Evolutionary conservation across 2,113 vertebrate genomes (phyloP), one percentile per base, ranked within the genome.

Genomic region (Eretmochelys imbricata): DNA sequence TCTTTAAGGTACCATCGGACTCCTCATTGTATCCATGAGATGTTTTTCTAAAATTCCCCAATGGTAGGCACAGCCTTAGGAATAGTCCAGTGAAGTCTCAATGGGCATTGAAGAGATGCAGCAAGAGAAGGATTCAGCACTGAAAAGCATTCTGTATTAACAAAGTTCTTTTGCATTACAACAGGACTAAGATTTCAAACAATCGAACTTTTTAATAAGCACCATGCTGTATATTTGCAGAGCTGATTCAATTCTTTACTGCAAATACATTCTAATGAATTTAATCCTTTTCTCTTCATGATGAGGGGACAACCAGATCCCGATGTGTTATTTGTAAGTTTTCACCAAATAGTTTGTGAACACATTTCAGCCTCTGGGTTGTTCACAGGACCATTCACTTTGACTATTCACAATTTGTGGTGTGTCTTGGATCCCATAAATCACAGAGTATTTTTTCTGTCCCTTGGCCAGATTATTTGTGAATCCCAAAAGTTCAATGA

Each of bases 21-120:
- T 49, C 49, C 10, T 49, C 10, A 10, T 49, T 49, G 49, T 49
- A 49, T 10, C 14, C 62, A 82, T 54, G 3, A 88, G 59, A 80
- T 38, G 80, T 87, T 80, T 72, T 57, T 27, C 78, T 22, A 19
- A 89, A 87, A 2, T 55, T 50, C 35, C 93, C 25, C 48, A 12
- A 19, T 54, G 24, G 19, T 35, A 72, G 69, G 10, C 80, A 90
- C 17, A 42, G 0, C 35, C 59, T 82, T 69, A 72, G 12, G 24
- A 93, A 10, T 5, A 93, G 17, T 46, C 53, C 51, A 20, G 50
- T 76, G 59, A n/a, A 59, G 3, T 42, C 42, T 80, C 59, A n/a
- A 1, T 27, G 6, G 27, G 54, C 90, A 50, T 2, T 0, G 1
- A 88, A 81, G 48, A 75, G 0, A 0, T 2, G 4, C 31, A 2